phyloP scores from a whole-genome alignment of 2,888 invertebrate species.

The Hoplodrina ambigua region DNA sequence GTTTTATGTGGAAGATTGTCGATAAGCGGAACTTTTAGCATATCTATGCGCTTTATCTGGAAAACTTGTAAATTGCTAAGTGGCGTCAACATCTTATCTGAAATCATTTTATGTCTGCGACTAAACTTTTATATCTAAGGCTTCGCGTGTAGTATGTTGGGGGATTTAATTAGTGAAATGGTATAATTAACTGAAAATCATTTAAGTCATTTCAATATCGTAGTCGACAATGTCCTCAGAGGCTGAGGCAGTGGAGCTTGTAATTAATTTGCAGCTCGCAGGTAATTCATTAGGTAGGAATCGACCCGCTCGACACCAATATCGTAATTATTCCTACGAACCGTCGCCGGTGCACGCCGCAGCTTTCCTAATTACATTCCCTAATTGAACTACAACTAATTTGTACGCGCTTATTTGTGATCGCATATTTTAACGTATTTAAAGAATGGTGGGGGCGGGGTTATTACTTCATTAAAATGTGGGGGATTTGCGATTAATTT shows the following conservation, averaged over 20 bases:
- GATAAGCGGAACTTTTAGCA: slow-evolving; percentile 72
- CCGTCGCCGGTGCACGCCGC: slow-evolving; percentile 41
- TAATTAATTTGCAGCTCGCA: slow-evolving; percentile 78
- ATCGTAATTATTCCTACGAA: slow-evolving; percentile 71
- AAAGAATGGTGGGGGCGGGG: slow-evolving; percentile 12
- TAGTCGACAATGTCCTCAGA: slow-evolving; percentile 61
- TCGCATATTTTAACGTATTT: slow-evolving; percentile 47
- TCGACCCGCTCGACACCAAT: slow-evolving; percentile 69
- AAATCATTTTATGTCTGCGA: neutral
- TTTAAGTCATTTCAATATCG: slow-evolving; percentile 62
- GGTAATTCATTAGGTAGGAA: slow-evolving; percentile 78
- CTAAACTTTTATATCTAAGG: slow-evolving; percentile 14
- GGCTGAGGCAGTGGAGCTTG: slow-evolving; percentile 65
- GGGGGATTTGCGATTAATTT: slow-evolving; percentile 17
- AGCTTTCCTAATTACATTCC: slow-evolving; percentile 78
- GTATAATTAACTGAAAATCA: slow-evolving; percentile 65
- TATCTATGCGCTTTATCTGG: slow-evolving; percentile 59
- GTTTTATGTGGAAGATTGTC: slow-evolving; percentile 74
- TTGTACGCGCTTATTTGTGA: slow-evolving; percentile 61
- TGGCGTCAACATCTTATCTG: slow-evolving; percentile 30
- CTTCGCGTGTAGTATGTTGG: neutral
- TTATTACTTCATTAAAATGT: slow-evolving; percentile 33
- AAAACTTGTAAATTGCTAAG: slow-evolving; percentile 63
- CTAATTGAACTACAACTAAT: slow-evolving; percentile 78
- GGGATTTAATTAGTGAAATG: slow-evolving; percentile 57